These are phyloP conservation scores for Syritta pipiens DNA, from an alignment of 2,888 invertebrate genomes.

Conservation along the genomic window DNA sequence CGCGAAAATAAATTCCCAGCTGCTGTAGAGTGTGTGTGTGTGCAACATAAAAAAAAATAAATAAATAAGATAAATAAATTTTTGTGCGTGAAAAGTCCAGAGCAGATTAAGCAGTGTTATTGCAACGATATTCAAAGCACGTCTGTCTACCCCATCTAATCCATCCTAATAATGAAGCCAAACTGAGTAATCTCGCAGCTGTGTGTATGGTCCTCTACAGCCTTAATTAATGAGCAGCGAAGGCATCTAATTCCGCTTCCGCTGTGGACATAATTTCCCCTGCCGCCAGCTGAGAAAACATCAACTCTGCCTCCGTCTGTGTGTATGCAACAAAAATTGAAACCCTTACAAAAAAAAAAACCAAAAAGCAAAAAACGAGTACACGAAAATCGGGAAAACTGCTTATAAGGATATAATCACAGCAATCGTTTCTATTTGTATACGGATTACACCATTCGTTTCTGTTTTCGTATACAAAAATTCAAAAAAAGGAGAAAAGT, in stretches of 20 bases:
- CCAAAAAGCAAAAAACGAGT: constrained; percentile 3
- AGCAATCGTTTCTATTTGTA: constrained; percentile 48
- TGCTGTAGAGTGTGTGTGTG: constrained; percentile 3
- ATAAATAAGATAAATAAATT: too few relatives aligned
- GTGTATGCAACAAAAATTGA: not conserved
- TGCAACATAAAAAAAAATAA: not conserved
- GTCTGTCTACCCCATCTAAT: not conserved
- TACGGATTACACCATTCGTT: constrained; percentile 44
- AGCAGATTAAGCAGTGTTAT: too few relatives aligned
- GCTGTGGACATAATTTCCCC: constrained; percentile 17
- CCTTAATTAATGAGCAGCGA: constrained; percentile 45
- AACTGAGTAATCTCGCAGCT: constrained; percentile 12
- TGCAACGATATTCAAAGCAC: constrained; percentile 26
- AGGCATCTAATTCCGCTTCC: constrained; percentile 5
- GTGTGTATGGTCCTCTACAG: constrained; percentile 6
- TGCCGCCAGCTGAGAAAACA: constrained; percentile 12
- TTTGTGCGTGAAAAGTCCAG: not conserved
- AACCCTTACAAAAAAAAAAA: not conserved
- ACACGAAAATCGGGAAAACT: constrained; percentile 33
- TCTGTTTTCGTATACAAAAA: constrained; percentile 30
- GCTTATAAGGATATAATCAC: constrained; percentile 55
- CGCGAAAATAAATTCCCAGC: too few relatives aligned
- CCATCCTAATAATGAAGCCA: constrained; percentile 20
- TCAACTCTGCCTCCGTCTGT: not conserved
- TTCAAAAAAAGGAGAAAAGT: constrained; percentile 2